Conservation (phyloP, 2,888 invertebrate species). For the Disparrhopalites patrizii region DNA sequence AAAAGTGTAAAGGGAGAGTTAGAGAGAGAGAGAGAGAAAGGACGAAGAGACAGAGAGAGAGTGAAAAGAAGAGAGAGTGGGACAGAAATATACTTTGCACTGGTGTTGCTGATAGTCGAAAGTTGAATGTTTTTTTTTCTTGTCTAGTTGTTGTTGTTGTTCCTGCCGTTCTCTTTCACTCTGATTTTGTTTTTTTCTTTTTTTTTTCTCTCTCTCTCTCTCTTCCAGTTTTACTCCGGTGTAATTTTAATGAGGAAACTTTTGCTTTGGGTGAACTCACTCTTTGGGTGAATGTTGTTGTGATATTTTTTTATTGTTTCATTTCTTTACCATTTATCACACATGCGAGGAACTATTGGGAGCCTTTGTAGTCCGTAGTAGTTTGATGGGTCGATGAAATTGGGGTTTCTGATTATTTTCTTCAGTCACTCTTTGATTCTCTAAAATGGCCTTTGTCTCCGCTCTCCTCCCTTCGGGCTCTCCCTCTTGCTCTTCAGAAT, state of each 20-base stretch:
- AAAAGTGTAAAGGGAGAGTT: background rate
- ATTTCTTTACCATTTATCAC: conserved; percentile 4
- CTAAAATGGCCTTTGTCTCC: background rate
- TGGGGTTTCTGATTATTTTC: background rate
- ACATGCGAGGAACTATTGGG: too few relatives aligned
- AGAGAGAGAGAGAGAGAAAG: conserved; percentile 7
- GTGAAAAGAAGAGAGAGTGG: background rate
- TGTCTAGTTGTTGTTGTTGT: background rate
- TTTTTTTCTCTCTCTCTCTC: background rate
- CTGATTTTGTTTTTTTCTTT: background rate
- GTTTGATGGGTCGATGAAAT: background rate
- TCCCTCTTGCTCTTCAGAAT: background rate
- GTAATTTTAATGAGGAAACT: conserved; percentile 8
- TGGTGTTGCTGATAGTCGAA: conserved; percentile 9
- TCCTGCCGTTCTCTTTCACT: too few relatives aligned
- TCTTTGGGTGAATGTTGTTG: too few relatives aligned
- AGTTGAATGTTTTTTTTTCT: conserved; percentile 9
- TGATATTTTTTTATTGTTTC: conserved; percentile 1
- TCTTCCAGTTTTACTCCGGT: too few relatives aligned
- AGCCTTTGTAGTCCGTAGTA: too few relatives aligned
- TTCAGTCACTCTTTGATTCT: too few relatives aligned
- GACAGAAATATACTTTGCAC: conserved; percentile 8
- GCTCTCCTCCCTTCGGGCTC: background rate
- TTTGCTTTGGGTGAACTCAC: background rate
- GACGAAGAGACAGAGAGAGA: too few relatives aligned